These are phyloP conservation scores for Mobula birostris DNA, from an alignment of 2,113 vertebrate species.

Conservation along the genomic window DNA sequence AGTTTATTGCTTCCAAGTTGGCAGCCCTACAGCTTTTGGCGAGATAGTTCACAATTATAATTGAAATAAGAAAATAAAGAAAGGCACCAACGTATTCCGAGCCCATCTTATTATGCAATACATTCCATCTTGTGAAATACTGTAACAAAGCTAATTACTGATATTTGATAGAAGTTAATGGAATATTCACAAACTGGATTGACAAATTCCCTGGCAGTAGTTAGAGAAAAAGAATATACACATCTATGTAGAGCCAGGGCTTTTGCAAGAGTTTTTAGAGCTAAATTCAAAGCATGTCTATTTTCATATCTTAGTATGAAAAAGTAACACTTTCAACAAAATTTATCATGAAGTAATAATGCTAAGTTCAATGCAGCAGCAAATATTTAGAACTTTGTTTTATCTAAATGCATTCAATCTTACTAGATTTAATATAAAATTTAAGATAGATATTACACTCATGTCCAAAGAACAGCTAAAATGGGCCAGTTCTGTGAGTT, in stretches of 20 bases:
- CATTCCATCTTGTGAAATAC: neutral
- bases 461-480: too few relatives aligned
- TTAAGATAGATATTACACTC: neutral
- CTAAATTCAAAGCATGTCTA: neutral
- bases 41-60: neutral
- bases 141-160: neutral
- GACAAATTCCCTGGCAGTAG: neutral
- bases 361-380: neutral
- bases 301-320: neutral
- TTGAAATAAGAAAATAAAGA: neutral
- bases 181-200: neutral
- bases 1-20: neutral
- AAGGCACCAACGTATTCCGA: neutral
- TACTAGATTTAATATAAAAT: neutral
- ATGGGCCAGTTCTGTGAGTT: neutral
- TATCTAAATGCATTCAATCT: neutral
- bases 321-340: neutral
- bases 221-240: neutral
- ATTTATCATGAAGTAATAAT: neutral
- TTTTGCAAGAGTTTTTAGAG: neutral
- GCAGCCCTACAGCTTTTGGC: neutral
- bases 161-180: neutral
- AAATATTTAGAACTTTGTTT: neutral
- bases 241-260: neutral
- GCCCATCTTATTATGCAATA: neutral